Base-by-base conservation (phyloP, 2,113 vertebrate species). In the Anarrhichthys ocellatus region DNA sequence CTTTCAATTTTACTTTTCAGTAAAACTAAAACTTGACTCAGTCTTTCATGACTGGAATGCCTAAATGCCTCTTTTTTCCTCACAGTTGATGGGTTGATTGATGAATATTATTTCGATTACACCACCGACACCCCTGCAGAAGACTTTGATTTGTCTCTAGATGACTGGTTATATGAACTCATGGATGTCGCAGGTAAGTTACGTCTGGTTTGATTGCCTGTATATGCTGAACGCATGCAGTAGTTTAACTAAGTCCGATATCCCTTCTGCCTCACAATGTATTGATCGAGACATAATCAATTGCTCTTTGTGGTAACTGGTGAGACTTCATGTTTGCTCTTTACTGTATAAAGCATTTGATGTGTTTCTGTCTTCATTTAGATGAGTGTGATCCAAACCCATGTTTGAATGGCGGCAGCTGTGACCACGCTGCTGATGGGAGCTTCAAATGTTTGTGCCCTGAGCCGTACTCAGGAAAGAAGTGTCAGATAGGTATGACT, bases 371-470 rank as follows among this genome's bases (percentile, higher is more conserved):
- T 50, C 52, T 20, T 22, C 74, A 15, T 78, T 18, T 75, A 94
- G 93, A 90, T 44, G 20, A 24, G 0, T 94, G 94, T 83, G 73
- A 89, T 34, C 86, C 93, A 68, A 92, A 93, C 68, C 93, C 92
- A 0, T 95, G 94, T 76, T 27, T 78, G 20, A 93, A 94, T 27
- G 74, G 84, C 22, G 93, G 91, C 1, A 22, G 2, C 11, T 94
- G 92, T 76, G 27, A 79, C 17, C 4, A 3, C 1, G 1, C 29
- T 1, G 13, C 24, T 2, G 22, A 46, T 0, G 77, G 74, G 0
- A 46, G 73, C 48, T 94, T 90, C 54, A 59, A 4, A 9, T 95
- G 94, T 65, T 17, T 5, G 1, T 95, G 94, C 68, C 83, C 85
- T 22, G 77, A 78, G 29, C 91, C 89, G 4, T 95, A 88, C 70